Evolutionary conservation across 2,888 invertebrate species (phyloP).

Genomic region (Oscheius myriophilus): DNA sequence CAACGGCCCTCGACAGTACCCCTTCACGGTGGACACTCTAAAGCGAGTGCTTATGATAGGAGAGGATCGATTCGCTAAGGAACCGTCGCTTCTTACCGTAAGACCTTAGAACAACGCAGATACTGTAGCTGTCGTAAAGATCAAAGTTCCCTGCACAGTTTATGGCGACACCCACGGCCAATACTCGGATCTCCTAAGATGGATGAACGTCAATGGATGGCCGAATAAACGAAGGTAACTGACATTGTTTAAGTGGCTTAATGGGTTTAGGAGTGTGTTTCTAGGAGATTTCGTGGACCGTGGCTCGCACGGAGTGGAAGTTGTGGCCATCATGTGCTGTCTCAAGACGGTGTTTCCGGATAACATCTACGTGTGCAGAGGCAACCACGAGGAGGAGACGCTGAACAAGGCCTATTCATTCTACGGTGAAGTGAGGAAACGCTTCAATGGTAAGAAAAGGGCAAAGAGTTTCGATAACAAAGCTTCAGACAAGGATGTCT

Average conservation of each 20-base stretch:
- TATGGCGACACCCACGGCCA: constrained; percentile 49
- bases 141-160: constrained; percentile 7
- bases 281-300: constrained; percentile 54
- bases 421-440: constrained; percentile 44
- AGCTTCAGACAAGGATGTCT: constrained; percentile 29
- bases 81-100: constrained; percentile 6
- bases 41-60: constrained; percentile 12
- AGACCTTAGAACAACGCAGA: too few species aligned
- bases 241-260: constrained; percentile 16
- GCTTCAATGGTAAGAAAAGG: constrained; percentile 5
- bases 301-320: constrained; percentile 51
- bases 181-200: constrained; percentile 47
- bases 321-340: constrained; percentile 41
- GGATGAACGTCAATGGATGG: constrained; percentile 56
- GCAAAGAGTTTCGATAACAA: too few species aligned
- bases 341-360: constrained; percentile 43
- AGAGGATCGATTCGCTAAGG: neutral
- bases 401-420: constrained; percentile 53
- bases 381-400: constrained; percentile 55
- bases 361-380: constrained; percentile 42
- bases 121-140: neutral
- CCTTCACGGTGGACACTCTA: neutral
- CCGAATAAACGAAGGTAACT: constrained; percentile 42
- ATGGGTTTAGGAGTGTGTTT: constrained; percentile 31
- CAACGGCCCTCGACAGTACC: constrained; percentile 12